Base-by-base conservation (phyloP, 2,113 vertebrate genomes). In the Formicarius rufipectus region DNA sequence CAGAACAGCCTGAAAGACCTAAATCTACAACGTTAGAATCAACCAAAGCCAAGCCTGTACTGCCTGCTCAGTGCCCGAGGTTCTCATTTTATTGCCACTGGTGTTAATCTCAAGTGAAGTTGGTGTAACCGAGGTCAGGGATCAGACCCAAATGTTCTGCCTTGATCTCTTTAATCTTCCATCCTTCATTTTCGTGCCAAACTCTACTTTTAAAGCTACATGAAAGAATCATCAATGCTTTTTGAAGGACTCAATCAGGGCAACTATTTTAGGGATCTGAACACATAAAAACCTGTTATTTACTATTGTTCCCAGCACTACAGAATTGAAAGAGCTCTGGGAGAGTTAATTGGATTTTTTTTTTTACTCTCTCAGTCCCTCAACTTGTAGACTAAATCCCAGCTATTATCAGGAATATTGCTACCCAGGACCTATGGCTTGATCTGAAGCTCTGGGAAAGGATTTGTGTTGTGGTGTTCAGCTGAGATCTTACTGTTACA, bases 321-420 rank as follows among this genome's bases (percentile, higher is more conserved):
- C 55, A 59, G 80, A 84, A 58, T 68, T 55, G 14, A 63, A 4
- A 81, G 73, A 77, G 56, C 50, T 84, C 60, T 28, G 52, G 39
- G 89, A 91, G 60, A 93, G 40, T 74, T 93, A 95, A 93, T 55
- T 91, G 86, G 84, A 78, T 79, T 66, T 64, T 82, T 44, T 89
- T 82, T 84, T 15, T 56, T 58, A n/a, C 44, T 44, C 59, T 90
- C 68, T 23, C n/a, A 52, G 47, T 45, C 44, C 69, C 39, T 28
- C 49, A 84, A 15, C 45, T 84, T 79, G 37, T 62, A 59, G 76
- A 33, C 20, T 63, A 84, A 94, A 89, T 60, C 89, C 88, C 83
- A 64, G 55, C 56, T 63, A 74, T 84, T 90, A 74, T 37, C 77
- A 69, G 63, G 64, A 93, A 86, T 74, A 50, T 80, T 74, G 35